Percentiles rank a stretch among this genome's conserved stretches.
Conservation (phyloP, 2,113 vertebrate genomes). For the Ceyx cyanopectus region DNA sequence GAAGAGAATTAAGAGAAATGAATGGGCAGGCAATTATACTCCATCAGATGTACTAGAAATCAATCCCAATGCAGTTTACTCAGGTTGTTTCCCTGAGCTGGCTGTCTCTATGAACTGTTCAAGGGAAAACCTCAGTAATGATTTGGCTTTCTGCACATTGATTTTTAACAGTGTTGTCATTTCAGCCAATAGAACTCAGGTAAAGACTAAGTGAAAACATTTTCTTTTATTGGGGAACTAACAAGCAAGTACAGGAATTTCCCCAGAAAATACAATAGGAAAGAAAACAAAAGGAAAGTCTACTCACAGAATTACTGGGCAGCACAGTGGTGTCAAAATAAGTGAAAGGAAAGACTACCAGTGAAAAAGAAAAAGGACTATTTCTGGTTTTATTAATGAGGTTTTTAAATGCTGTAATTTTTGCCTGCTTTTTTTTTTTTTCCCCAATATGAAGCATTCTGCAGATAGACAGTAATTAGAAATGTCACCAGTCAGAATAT, state of each 20-base stretch:
- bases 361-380: neutral
- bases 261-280: neutral
- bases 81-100: constrained; percentile 21
- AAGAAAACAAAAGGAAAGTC: neutral
- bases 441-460: neutral
- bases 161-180: constrained; percentile 40
- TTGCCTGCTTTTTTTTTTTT: neutral
- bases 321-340: neutral
- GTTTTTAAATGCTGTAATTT: neutral
- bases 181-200: constrained; percentile 31
- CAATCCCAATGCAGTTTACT: constrained; percentile 18
- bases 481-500: neutral
- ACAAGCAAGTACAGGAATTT: neutral
- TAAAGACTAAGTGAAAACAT: neutral
- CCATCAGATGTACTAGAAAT: constrained; percentile 57
- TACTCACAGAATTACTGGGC: neutral
- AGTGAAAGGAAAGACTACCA: neutral
- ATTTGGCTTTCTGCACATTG: constrained; percentile 22
- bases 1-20: constrained; percentile 35
- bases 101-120: constrained; percentile 31
- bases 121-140: constrained; percentile 45
- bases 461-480: neutral
- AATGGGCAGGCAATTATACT: constrained; percentile 47
- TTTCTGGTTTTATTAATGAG: neutral
- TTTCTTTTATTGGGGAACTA: neutral